phyloP scores from a whole-genome alignment of 2,888 invertebrate genomes.

The Epinotia brunnichana region DNA sequence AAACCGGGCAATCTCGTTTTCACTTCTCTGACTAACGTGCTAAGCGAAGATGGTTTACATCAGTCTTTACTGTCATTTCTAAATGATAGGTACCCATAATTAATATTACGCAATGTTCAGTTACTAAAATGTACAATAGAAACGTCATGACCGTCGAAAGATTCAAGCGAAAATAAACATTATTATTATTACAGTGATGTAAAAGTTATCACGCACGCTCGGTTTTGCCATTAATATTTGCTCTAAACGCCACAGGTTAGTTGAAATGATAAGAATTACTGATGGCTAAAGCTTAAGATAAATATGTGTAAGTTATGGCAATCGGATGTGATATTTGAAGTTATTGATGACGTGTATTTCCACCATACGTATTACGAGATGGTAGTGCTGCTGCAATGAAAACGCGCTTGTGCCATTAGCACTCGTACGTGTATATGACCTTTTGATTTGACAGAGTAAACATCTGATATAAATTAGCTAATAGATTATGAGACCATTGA shows the following conservation, averaged over 20 bases:
- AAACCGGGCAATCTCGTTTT: conserved; percentile 12
- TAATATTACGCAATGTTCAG: conserved; percentile 30
- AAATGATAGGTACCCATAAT: conserved; percentile 23
- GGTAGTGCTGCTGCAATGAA: neutral
- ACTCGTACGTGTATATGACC: neutral
- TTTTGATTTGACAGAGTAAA: neutral
- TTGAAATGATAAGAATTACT: conserved; percentile 13
- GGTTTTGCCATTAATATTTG: conserved; percentile 3
- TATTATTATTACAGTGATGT: neutral
- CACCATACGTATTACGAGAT: conserved; percentile 27
- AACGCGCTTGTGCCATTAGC: neutral
- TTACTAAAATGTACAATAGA: neutral
- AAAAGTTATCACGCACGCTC: neutral
- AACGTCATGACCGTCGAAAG: neutral
- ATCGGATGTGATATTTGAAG: conserved; percentile 25
- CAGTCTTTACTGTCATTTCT: conserved; percentile 26
- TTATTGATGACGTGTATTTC: conserved; percentile 33
- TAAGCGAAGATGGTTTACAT: conserved; percentile 26
- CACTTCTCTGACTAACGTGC: conserved; percentile 23
- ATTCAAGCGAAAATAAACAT: neutral
- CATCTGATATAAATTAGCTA: conserved; percentile 1
- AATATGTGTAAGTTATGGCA: conserved; percentile 21
- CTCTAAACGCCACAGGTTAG: conserved; percentile 16
- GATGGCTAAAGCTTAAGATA: conserved; percentile 13
- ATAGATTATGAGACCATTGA: neutral